Base-by-base conservation (phyloP, 2,113 vertebrate genomes). In the Tachycineta bicolor region DNA sequence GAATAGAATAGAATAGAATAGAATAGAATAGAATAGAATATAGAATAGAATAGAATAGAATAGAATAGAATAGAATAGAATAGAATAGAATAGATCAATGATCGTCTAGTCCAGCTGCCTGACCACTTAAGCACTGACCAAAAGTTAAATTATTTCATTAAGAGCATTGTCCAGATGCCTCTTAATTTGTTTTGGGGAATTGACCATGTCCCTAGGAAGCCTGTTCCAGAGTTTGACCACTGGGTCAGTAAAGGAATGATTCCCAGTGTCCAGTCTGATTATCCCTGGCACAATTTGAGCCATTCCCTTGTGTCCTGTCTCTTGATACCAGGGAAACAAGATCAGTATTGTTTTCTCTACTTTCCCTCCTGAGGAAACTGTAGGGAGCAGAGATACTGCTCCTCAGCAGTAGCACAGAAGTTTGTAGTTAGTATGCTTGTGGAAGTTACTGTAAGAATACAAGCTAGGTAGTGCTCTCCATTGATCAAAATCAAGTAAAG, bases 221-320 rank as follows among this genome's bases (percentile, higher is more conserved):
- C 29, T 58, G 11, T 74, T 78, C 16, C 50, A 56, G 6, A 69
- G 55, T 74, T 74, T 78, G 46, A 70, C 63, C 14, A 15, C 11
- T 0, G 0, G 14, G 58, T 63, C 0, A 0, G 6, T 81, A 77
- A 81, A 60, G 11, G 74, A 90, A 29, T 60, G 6, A 6, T 82
- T 84, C 52, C 24, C 55, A 1, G 4, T 44, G 12, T 70, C n/a
- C n/a, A 41, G 31, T 70, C 19, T 67, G 6, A 92, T 62, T 46
- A 16, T 70, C 22, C 9, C 6, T 50, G 24, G 2, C 1, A 14
- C 64, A 34, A 11, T 47, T 78, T 52, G 50, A 69, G 10, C 50
- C 18, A 15, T 81, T 77, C 20, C 17, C 20, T 20, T 0, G 0
- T 3, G 2, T 73, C 17, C 17, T 73, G 4, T 43, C 53, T 9